Evolutionary conservation across 2,797 vertebrate species (phyloP).

Genomic region (Bucorvus abyssinicus): DNA sequence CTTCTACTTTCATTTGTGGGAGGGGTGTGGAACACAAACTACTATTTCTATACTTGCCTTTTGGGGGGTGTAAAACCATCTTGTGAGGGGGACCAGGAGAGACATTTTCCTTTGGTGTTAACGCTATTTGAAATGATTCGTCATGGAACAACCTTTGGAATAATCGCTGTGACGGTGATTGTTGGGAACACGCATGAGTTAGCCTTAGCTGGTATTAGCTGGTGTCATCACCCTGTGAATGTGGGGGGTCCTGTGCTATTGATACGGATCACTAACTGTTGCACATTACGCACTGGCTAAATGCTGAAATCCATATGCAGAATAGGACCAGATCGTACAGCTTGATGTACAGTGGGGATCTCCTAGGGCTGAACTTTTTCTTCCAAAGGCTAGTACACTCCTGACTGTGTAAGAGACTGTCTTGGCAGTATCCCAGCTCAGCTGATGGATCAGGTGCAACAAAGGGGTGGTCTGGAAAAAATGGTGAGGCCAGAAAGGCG

Average conservation of each 20-base stretch:
- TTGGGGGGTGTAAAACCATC: neutral
- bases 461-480: neutral
- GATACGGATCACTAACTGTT: neutral
- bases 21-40: neutral
- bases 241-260: neutral
- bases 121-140: neutral
- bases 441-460: neutral
- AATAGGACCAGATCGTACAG: neutral
- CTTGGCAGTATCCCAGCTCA: neutral
- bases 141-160: neutral
- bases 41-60: neutral
- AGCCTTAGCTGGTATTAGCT: neutral
- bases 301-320: neutral
- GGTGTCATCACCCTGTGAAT: neutral
- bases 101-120: neutral
- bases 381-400: neutral
- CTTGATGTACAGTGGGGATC: neutral
- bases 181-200: neutral
- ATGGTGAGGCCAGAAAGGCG: neutral
- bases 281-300: neutral
- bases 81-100: neutral
- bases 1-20: neutral
- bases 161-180: neutral
- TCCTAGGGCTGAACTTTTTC: neutral
- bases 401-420: neutral